Conservation (phyloP, 1,140 invertebrate species). For the Eupeodes corollae region DNA sequence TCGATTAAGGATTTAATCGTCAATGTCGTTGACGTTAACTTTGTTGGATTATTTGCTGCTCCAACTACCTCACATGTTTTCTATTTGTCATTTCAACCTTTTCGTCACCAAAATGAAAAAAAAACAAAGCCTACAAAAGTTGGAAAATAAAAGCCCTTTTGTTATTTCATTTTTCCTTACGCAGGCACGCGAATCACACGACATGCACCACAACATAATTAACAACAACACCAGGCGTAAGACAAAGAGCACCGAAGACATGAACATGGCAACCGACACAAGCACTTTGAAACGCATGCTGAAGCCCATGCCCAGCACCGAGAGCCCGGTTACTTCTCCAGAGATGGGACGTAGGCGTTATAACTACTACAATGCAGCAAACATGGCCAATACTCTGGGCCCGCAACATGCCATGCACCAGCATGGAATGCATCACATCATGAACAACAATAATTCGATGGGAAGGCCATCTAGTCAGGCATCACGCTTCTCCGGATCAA, state of each 20-base stretch:
- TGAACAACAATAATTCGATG: slow-evolving; percentile 38
- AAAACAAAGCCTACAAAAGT: background rate
- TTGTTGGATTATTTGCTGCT: background rate
- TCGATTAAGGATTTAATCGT: no score
- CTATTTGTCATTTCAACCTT: background rate
- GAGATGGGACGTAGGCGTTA: slow-evolving; percentile 71
- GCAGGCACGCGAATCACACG: slow-evolving; percentile 35
- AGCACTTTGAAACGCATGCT: slow-evolving; percentile 87
- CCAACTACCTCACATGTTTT: background rate
- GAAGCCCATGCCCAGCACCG: slow-evolving; percentile 78
- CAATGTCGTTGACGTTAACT: no score
- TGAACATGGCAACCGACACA: slow-evolving; percentile 70
- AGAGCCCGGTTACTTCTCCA: slow-evolving; percentile 76
- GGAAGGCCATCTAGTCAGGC: slow-evolving; percentile 30
- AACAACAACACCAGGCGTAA: slow-evolving; percentile 65
- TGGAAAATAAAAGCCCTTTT: background rate
- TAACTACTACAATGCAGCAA: slow-evolving; percentile 41
- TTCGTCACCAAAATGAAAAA: background rate
- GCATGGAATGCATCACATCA: slow-evolving; percentile 37
- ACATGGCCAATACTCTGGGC: slow-evolving; percentile 35
- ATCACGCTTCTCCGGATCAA: slow-evolving; percentile 39
- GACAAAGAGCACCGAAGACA: slow-evolving; percentile 82
- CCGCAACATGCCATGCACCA: slow-evolving; percentile 39
- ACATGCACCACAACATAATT: slow-evolving; percentile 51
- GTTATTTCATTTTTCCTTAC: slow-evolving; percentile 1